Conservation (phyloP, 2,113 vertebrate genomes). For the Charina bottae region DNA sequence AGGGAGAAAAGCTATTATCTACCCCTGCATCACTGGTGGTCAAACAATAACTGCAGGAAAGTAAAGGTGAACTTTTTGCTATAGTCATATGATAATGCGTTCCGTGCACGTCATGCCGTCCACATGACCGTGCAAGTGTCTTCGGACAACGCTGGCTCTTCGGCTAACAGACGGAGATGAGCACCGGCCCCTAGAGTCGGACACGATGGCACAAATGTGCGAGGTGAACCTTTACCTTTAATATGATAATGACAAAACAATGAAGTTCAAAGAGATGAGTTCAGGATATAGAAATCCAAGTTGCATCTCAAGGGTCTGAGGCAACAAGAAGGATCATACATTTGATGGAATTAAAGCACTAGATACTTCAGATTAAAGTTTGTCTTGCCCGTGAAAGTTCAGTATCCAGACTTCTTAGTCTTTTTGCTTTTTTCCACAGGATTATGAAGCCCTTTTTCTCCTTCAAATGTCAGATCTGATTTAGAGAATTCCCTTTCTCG, state of each 20-base stretch:
- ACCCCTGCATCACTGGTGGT: not conserved
- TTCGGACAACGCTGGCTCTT: too few species aligned
- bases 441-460: not conserved
- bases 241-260: not conserved
- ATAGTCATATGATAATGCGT: too few species aligned
- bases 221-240: too few species aligned
- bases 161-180: too few species aligned
- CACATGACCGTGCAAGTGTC: too few species aligned
- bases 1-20: slow-evolving; percentile 14
- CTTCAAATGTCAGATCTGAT: not conserved
- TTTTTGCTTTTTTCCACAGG: not conserved
- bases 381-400: not conserved
- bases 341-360: not conserved
- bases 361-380: not conserved
- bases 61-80: not conserved
- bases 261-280: not conserved
- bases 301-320: not conserved
- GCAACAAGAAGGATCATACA: not conserved
- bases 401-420: not conserved
- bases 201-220: too few species aligned
- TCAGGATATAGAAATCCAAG: too few species aligned
- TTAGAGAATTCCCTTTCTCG: not conserved
- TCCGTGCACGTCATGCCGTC: too few species aligned
- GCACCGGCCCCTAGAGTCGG: too few species aligned
- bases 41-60: not conserved